Conservation (phyloP, 2,888 invertebrate genomes). For the Chrysotoxum bicinctum region DNA sequence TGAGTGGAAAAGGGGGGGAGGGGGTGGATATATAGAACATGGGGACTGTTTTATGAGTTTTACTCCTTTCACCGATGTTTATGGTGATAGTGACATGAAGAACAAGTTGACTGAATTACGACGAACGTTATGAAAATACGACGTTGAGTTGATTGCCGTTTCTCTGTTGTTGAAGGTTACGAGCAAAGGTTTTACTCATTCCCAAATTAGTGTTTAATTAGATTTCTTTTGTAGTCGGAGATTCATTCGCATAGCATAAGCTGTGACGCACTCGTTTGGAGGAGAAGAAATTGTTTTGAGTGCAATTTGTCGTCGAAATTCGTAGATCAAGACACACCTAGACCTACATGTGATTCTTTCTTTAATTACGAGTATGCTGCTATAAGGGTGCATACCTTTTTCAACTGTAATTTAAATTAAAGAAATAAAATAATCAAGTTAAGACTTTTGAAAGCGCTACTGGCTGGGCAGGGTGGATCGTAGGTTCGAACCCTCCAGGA, state of each 20-base stretch:
- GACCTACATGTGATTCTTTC: too few species aligned
- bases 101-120: slow-evolving; percentile 27
- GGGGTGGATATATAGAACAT: background rate
- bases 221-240: slow-evolving; percentile 24
- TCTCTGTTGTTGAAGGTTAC: slow-evolving; percentile 49
- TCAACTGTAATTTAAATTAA: too few species aligned
- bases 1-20: background rate
- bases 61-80: slow-evolving; percentile 7
- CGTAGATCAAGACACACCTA: background rate
- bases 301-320: background rate
- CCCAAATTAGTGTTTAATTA: slow-evolving; percentile 66
- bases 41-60: slow-evolving; percentile 39
- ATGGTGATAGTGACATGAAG: slow-evolving; percentile 14
- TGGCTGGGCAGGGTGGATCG: too few species aligned
- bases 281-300: background rate
- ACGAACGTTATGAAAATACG: slow-evolving; percentile 42
- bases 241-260: slow-evolving; percentile 21
- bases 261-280: background rate
- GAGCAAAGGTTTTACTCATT: slow-evolving; percentile 48
- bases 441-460: too few species aligned
- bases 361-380: background rate
- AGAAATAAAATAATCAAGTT: too few species aligned
- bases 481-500: too few species aligned
- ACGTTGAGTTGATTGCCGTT: slow-evolving; percentile 48
- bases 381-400: too few species aligned